Evolutionary conservation across 37 sponge, comb jelly and placozoan genomes (phyloP).

Genomic region (Aphrocallistes beatrix): DNA sequence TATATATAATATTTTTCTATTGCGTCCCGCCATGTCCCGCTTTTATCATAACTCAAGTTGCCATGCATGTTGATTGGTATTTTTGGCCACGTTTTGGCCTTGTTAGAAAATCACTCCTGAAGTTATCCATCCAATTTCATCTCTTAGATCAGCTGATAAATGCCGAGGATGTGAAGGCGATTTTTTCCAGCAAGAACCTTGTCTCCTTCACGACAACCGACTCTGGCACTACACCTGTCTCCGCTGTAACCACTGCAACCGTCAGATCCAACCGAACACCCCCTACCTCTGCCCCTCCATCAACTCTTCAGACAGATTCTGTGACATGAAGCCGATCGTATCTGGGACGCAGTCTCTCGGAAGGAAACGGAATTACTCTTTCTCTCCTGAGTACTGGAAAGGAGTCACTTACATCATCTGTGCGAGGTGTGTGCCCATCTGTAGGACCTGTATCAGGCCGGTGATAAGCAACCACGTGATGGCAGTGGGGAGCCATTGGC

Average conservation of each 20-base stretch:
- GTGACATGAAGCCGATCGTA: neutral
- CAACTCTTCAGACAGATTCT: neutral
- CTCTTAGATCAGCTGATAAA: neutral
- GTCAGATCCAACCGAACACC: neutral
- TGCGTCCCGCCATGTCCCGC: too few relatives aligned
- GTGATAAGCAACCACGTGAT: neutral
- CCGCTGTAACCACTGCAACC: neutral
- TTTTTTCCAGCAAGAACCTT: slow-evolving; percentile 5
- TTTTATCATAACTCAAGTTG: too few relatives aligned
- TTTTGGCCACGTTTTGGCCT: too few relatives aligned
- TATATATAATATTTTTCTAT: too few relatives aligned
- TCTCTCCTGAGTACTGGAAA: neutral
- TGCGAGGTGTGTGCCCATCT: neutral
- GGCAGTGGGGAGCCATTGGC: neutral
- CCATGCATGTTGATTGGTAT: too few relatives aligned
- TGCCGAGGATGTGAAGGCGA: slow-evolving; percentile 1
- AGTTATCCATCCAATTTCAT: too few relatives aligned
- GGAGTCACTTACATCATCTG: neutral
- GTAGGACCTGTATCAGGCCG: neutral
- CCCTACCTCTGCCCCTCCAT: neutral
- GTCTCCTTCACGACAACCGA: slow-evolving; percentile 8
- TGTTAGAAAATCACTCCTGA: too few relatives aligned
- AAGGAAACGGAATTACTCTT: neutral
- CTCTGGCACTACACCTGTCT: slow-evolving; percentile 15
- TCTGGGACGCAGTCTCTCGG: neutral